Evolutionary conservation across 2,888 invertebrate genomes (phyloP).

Genomic region (Pardosa pseudoannulata): DNA sequence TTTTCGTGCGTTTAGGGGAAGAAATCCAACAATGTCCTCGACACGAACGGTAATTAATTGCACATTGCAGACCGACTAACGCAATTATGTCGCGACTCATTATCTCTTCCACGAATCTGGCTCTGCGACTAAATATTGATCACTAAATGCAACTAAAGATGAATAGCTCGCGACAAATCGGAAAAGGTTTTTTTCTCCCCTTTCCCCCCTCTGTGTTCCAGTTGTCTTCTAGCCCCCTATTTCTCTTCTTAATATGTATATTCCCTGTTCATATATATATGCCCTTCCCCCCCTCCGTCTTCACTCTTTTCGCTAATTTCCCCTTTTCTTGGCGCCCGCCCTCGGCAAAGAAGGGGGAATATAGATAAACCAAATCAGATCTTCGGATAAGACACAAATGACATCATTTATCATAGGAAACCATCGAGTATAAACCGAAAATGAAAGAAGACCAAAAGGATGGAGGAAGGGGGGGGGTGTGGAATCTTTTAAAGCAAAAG

Average conservation of each 20-base stretch:
- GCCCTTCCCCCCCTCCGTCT: background rate
- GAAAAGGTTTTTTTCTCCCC: constrained; percentile 42
- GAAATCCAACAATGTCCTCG: constrained; percentile 70
- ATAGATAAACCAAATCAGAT: constrained; percentile 71
- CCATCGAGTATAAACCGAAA: constrained; percentile 66
- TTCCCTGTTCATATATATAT: constrained; percentile 49
- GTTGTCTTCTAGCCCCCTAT: constrained; percentile 30
- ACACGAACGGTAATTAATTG: constrained; percentile 71
- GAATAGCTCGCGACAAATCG: constrained; percentile 68
- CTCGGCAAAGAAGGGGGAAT: constrained; percentile 30
- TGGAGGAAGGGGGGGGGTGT: constrained; percentile 24
- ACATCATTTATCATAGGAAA: constrained; percentile 71
- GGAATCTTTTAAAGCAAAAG: constrained; percentile 47
- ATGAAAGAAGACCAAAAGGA: constrained; percentile 57
- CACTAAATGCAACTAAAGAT: constrained; percentile 70
- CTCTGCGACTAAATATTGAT: constrained; percentile 64
- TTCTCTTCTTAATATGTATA: constrained; percentile 67
- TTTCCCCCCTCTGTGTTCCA: background rate
- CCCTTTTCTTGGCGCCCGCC: constrained; percentile 42
- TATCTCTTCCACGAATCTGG: constrained; percentile 66
- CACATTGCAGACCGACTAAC: constrained; percentile 72
- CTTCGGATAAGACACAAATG: constrained; percentile 69
- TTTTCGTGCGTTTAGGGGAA: constrained; percentile 63
- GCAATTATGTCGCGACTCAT: constrained; percentile 72
- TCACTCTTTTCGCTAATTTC: constrained; percentile 45